These are phyloP conservation scores for Ceratina calcarata DNA, from an alignment of 1,140 invertebrate species.

Conservation along the genomic window DNA sequence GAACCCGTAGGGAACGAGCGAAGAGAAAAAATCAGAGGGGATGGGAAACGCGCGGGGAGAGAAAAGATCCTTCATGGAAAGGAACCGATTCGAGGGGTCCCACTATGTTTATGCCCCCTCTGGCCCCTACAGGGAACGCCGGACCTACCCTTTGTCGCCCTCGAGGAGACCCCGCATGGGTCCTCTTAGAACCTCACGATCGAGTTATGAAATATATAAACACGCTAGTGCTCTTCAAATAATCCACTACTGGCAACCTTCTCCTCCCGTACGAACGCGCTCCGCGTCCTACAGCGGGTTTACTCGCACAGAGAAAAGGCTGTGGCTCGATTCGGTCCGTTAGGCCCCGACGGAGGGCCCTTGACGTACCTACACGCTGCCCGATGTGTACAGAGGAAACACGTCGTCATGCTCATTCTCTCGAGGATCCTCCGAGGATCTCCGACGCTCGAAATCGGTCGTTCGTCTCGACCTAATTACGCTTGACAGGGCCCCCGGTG, in stretches of 20 bases:
- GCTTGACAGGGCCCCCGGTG: slow-evolving; percentile 44
- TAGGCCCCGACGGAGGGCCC: slow-evolving; percentile 50
- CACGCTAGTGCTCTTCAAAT: slow-evolving; percentile 70
- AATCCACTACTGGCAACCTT: slow-evolving; percentile 46
- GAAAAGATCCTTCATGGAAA: slow-evolving; percentile 37
- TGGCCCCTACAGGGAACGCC: slow-evolving; percentile 16
- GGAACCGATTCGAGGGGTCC: slow-evolving; percentile 50
- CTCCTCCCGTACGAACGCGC: too few relatives aligned
- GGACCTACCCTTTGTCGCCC: slow-evolving; percentile 55
- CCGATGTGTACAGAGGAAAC: slow-evolving; percentile 49
- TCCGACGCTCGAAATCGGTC: slow-evolving; percentile 54
- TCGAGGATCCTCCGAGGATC: slow-evolving; percentile 45
- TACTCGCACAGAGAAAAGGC: not conserved
- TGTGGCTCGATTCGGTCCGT: slow-evolving; percentile 45
- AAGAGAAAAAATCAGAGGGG: not conserved
- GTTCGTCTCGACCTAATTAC: slow-evolving; percentile 56
- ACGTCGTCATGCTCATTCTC: slow-evolving; percentile 50
- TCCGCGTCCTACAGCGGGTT: too few relatives aligned
- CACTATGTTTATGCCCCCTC: slow-evolving; percentile 49
- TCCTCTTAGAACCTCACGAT: slow-evolving; percentile 59
- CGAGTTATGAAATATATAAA: slow-evolving; percentile 77
- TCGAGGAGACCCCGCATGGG: slow-evolving; percentile 24
- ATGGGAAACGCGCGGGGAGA: not conserved
- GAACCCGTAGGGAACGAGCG: not conserved
- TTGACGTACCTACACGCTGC: slow-evolving; percentile 35